Conservation (phyloP, 2,888 invertebrate genomes). For the Xestia rhomboidea region DNA sequence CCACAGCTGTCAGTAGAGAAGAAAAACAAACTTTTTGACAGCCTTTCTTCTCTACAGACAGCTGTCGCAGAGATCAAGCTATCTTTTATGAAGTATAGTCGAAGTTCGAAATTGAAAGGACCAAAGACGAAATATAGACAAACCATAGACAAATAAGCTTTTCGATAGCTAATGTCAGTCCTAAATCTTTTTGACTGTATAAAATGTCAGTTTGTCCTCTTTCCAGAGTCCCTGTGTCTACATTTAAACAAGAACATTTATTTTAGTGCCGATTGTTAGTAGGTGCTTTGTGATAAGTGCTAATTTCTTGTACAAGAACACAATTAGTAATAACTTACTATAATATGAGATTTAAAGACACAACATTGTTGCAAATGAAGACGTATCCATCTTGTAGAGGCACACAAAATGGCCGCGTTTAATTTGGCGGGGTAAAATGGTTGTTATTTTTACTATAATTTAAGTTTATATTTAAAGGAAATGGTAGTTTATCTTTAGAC, state of each 20-base stretch:
- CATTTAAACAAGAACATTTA: not conserved
- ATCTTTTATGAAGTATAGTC: too few relatives aligned
- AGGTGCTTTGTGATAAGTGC: not conserved
- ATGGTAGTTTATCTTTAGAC: not conserved
- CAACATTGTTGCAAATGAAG: slow-evolving; percentile 81
- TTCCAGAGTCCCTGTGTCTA: not conserved
- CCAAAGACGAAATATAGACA: not conserved
- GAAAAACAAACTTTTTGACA: too few relatives aligned
- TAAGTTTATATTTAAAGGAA: not conserved
- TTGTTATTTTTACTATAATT: slow-evolving; percentile 19
- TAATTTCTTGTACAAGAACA: slow-evolving; percentile 55
- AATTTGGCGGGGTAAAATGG: slow-evolving; percentile 42
- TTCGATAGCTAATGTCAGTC: not conserved
- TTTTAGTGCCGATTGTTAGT: not conserved
- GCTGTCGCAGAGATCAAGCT: too few relatives aligned
- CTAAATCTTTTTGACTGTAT: not conserved
- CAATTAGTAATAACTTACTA: slow-evolving; percentile 81
- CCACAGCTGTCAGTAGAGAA: too few relatives aligned
- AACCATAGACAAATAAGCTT: not conserved
- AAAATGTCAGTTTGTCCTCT: not conserved
- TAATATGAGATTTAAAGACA: slow-evolving; percentile 71
- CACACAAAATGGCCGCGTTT: slow-evolving; percentile 43
- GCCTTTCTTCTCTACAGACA: too few relatives aligned
- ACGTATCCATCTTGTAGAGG: slow-evolving; percentile 61
- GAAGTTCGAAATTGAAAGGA: not conserved